A percentile compares a stretch with the other conserved stretches of the same genome.
phyloP scores from a whole-genome alignment of 2,888 invertebrate species.

The Ormyrus nitidulus region DNA sequence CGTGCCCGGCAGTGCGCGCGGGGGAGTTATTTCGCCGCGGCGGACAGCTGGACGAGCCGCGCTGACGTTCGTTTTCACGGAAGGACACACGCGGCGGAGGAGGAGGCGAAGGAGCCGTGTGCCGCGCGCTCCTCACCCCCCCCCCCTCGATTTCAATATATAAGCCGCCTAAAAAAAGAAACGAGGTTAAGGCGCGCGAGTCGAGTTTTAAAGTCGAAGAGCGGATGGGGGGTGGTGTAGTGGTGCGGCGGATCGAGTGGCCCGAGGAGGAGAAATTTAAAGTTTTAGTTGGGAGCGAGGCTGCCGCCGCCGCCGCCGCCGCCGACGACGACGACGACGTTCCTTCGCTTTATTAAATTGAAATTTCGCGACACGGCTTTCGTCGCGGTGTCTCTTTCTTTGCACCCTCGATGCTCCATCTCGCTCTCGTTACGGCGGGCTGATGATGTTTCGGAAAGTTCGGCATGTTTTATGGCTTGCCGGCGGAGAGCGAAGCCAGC shows the following conservation, averaged over 20 bases:
- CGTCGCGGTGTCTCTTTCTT: background rate
- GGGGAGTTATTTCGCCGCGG: constrained; percentile 20
- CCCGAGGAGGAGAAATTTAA: constrained; percentile 25
- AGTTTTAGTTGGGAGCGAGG: constrained; percentile 22
- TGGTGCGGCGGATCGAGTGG: constrained; percentile 3
- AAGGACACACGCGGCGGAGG: background rate
- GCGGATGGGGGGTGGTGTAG: background rate
- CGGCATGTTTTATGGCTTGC: constrained; percentile 7
- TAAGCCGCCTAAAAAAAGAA: constrained; percentile 24
- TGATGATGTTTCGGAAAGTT: constrained; percentile 24
- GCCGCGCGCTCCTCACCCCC: background rate
- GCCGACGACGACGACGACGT: too few relatives aligned
- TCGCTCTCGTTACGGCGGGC: constrained; percentile 1
- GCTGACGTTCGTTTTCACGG: constrained; percentile 21
- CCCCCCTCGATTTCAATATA: constrained; percentile 32
- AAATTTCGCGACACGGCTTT: constrained; percentile 16
- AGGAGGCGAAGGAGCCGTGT: background rate
- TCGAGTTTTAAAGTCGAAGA: constrained; percentile 35
- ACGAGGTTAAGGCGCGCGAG: constrained; percentile 14
- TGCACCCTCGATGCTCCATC: too few relatives aligned
- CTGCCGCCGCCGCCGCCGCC: too few relatives aligned
- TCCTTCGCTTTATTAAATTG: constrained; percentile 34
- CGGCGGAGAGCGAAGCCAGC: background rate
- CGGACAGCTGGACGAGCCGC: constrained; percentile 17
- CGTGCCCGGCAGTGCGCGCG: background rate